phyloP scores from a whole-genome alignment of 2,888 invertebrate genomes.

The Lasioglossum leucozonium region DNA sequence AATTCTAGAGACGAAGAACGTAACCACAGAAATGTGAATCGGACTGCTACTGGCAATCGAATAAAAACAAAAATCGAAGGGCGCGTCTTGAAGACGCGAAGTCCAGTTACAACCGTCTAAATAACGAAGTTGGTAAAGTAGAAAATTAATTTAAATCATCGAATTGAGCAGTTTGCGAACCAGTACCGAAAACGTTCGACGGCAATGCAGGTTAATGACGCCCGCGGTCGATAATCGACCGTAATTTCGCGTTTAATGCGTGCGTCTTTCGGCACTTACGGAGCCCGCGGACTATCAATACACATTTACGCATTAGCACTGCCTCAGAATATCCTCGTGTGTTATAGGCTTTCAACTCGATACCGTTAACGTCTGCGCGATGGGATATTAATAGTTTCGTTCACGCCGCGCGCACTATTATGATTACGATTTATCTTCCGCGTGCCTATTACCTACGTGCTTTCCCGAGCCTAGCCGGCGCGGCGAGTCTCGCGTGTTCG shows the following conservation, averaged over 20 bases:
- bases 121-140: neutral
- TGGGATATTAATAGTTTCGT: slow-evolving; percentile 58
- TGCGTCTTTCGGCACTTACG: slow-evolving; percentile 27
- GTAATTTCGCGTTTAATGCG: slow-evolving; percentile 34
- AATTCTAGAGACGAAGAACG: neutral
- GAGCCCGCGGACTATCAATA: slow-evolving; percentile 47
- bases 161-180: neutral
- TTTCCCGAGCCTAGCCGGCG: neutral
- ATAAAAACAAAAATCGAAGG: neutral
- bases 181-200: neutral
- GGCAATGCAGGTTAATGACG: neutral
- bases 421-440: slow-evolving; percentile 49
- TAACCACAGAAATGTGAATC: neutral
- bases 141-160: too few species aligned
- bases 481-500: neutral
- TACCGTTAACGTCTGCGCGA: slow-evolving; percentile 40
- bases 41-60: neutral
- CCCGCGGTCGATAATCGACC: neutral
- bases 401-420: slow-evolving; percentile 17
- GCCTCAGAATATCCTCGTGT: slow-evolving; percentile 33
- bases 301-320: slow-evolving; percentile 58
- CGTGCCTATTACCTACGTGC: slow-evolving; percentile 16
- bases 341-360: slow-evolving; percentile 61
- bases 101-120: neutral
- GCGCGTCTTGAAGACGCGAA: too few species aligned